Base-by-base conservation (phyloP, 2,113 vertebrate genomes). In the Mustela nigripes region DNA sequence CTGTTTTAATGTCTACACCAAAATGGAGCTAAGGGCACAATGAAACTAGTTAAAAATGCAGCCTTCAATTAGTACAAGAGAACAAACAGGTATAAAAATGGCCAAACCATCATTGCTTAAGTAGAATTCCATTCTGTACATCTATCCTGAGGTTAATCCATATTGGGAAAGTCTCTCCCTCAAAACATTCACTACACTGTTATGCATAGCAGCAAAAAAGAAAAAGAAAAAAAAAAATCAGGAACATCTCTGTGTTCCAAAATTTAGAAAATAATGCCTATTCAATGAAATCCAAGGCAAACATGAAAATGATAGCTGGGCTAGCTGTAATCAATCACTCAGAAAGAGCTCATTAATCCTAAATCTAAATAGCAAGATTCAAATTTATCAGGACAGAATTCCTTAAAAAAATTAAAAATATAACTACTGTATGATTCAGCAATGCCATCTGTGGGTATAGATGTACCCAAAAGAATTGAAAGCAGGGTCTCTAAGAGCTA, bases 211-310 rank as follows among this genome's bases (percentile, higher is more conserved):
- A 74, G 65, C 36, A 93, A 94, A 50, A 50, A 50, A 12, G 7
- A 45, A 45, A 10, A 89, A 92, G 76, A 67, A 67, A 33, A 71
- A 95, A 95, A 93, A 84, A n/a, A 67, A 16, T 76, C 4, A 78
- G 45, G 91, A 95, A 95, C 45, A 50, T 67, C 48, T 45, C 81
- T 26, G n/a, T 83, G 97, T 87, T 80, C 78, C 87, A 89, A 24
- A 50, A 91, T 67, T 92, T 67, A 2, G 19, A 11, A 12, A 56
- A 89, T 33, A 71, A 81, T 33, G n/a, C 24, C 73, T 91, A 24
- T 11, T 89, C 31, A 39, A 83, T 79, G 60, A 92, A 80, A 79
- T 22, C 94, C 26, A 92, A 96, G 11, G 5, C 1, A 69, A 87
- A 88, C 15, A 58, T 81, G 28, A 95, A 89, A 92, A 96, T 33